Percentiles rank a stretch among this genome's conserved stretches.
Conservation (phyloP, 2,888 invertebrate species). For the Dryocosmus kuriphilus region DNA sequence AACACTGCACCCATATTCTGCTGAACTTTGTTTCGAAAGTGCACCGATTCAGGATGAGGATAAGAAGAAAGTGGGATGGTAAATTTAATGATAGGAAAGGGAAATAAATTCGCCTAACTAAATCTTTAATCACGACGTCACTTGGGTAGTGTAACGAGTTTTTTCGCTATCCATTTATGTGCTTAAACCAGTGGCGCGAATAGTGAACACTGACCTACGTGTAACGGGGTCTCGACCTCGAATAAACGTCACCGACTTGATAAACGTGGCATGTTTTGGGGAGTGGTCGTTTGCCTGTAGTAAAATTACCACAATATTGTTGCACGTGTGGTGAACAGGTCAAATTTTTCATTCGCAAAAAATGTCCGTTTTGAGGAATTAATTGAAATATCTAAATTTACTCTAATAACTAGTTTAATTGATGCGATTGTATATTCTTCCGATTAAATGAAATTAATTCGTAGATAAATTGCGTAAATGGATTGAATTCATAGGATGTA, state of each 20-base stretch:
- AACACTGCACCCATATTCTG: background rate
- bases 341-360: background rate
- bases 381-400: too few relatives aligned
- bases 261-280: constrained; percentile 36
- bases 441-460: background rate
- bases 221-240: constrained; percentile 40
- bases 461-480: background rate
- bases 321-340: background rate
- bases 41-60: constrained; percentile 6
- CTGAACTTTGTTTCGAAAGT: constrained; percentile 3
- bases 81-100: background rate
- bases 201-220: constrained; percentile 37
- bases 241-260: constrained; percentile 36
- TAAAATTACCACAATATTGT: constrained; percentile 11
- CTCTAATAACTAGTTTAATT: too few relatives aligned
- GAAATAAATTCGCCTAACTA: constrained; percentile 26
- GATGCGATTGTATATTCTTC: too few relatives aligned
- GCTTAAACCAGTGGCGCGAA: constrained; percentile 28
- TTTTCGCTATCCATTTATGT: constrained; percentile 32
- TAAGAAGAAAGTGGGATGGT: background rate
- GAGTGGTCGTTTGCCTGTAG: constrained; percentile 18
- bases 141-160: constrained; percentile 13
- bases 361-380: too few relatives aligned
- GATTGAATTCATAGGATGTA: background rate
- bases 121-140: constrained; percentile 33